Evolutionary conservation across 2,888 invertebrate species (phyloP), one percentile per base, ranked within the genome.

Genomic region (Petrophora chlorosata): DNA sequence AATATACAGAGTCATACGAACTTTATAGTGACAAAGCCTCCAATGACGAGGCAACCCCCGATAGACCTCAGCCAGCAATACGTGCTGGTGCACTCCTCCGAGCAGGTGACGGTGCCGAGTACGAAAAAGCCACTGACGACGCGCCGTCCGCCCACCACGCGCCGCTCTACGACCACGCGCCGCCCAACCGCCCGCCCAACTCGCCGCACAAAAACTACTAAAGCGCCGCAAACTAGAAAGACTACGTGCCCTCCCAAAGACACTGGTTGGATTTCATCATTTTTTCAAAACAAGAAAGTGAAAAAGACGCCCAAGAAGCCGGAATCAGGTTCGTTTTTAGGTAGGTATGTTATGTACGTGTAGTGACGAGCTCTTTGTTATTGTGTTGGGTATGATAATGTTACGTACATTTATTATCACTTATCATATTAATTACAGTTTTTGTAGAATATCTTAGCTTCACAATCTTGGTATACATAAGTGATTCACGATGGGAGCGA

Each of bases 1-100:
- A 88, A 87, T 60, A 88, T 89, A 68, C 74, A 84, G 53, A 89
- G 84, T 69, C 82, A 87, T 73, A 85, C 86, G n/a, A 88, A 87
- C 63, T 79, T 87, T 73, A 71, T 87, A 60, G 85, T 80, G 63
- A 87, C 88, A 7, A 82, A 82, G 49, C 73, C 79, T 30, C 73
- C 74, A 4, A 70, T 46, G 14, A 70, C 70, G 12, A 65, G 66
- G 46, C 59, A 57, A 5, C 71, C 77, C 0, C 50, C 63, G 3
- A 57, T 68, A 25, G 65, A 77, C 41, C 60, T 69, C 28, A 75
- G 73, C 9, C 77, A 75, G 34, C 71, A 83, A 23, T 76, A 76
- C 36, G 63, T 79, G 35, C 70, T 78, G 67, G 54, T 82, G 55
- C 76, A 77, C 28, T 68, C 67, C 13, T 59, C 70, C 0, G 59